These are phyloP conservation scores for Saxidomus purpurata DNA, from an alignment of 1,140 invertebrate species.

Conservation along the genomic window DNA sequence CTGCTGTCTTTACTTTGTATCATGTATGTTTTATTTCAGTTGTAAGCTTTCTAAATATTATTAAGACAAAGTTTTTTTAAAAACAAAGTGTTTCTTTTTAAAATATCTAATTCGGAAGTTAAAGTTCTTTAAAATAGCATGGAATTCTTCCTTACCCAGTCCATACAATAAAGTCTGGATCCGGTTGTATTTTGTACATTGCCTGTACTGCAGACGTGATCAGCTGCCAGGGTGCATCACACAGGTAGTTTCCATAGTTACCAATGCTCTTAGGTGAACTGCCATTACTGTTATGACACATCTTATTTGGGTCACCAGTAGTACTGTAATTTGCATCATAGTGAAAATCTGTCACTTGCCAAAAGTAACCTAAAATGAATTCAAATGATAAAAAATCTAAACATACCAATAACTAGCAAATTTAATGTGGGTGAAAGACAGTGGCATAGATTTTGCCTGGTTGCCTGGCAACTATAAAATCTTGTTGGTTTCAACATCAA, in stretches of 20 bases:
- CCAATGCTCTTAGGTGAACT: slow-evolving; percentile 84
- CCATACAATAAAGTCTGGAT: slow-evolving; percentile 96
- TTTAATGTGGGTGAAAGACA: no score
- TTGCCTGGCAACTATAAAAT: no score
- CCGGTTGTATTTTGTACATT: slow-evolving; percentile 93
- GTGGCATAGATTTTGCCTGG: no score
- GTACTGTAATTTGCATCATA: slow-evolving; percentile 93
- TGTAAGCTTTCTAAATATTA: no score
- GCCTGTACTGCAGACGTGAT: slow-evolving; percentile 93
- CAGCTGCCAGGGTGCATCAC: slow-evolving; percentile 94
- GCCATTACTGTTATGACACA: slow-evolving; percentile 74
- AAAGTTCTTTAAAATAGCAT: not conserved
- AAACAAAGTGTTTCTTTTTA: no score
- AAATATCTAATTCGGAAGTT: no score
- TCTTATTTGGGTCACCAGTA: slow-evolving; percentile 88
- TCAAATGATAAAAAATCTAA: no score
- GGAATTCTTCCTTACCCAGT: slow-evolving; percentile 91
- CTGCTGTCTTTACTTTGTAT: no score
- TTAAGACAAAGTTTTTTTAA: no score
- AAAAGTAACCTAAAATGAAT: slow-evolving; percentile 92
- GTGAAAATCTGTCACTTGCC: slow-evolving; percentile 97
- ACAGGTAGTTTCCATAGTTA: slow-evolving; percentile 93
- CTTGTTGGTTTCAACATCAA: no score
- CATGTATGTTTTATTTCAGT: no score
- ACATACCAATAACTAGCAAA: no score